phyloP scores from a whole-genome alignment of 2,113 vertebrate species.

The Etheostoma spectabile region DNA sequence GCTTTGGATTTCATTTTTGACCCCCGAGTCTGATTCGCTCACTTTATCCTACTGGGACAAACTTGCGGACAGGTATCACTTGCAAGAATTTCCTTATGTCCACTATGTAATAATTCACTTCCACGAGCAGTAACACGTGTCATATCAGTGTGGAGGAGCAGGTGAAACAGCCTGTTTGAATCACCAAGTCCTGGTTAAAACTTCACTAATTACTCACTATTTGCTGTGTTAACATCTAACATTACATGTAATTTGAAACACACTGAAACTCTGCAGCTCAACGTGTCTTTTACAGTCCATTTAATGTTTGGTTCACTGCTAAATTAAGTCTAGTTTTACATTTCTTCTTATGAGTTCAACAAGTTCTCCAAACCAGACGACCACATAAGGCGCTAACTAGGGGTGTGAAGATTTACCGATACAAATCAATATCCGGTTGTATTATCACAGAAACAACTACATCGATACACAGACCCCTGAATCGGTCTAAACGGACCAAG shows the following conservation, averaged over 20 bases:
- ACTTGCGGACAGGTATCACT: conserved; percentile 11
- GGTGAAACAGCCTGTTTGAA: background rate
- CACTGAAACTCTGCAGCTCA: background rate
- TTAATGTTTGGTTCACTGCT: background rate
- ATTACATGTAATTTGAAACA: background rate
- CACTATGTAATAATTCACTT: conserved; percentile 27
- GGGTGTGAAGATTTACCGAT: too few relatives aligned
- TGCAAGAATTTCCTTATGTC: conserved; percentile 5
- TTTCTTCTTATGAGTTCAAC: too few relatives aligned
- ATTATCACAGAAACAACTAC: too few relatives aligned
- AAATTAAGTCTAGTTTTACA: too few relatives aligned
- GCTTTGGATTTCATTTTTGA: conserved; percentile 53
- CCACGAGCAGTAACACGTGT: background rate
- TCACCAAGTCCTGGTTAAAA: background rate
- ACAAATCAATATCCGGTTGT: too few relatives aligned
- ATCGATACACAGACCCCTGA: too few relatives aligned
- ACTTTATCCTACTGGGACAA: conserved; percentile 32
- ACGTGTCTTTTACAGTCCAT: background rate
- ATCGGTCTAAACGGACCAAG: too few relatives aligned
- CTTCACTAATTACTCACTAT: background rate
- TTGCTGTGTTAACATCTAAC: background rate
- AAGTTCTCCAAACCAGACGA: too few relatives aligned
- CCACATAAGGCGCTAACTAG: too few relatives aligned
- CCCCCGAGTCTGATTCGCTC: background rate
- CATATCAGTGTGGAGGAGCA: background rate